Percentiles rank a stretch among this genome's conserved stretches.
phyloP scores from a whole-genome alignment of 1,140 invertebrate species.

The Pogonognathellus flavescens region DNA sequence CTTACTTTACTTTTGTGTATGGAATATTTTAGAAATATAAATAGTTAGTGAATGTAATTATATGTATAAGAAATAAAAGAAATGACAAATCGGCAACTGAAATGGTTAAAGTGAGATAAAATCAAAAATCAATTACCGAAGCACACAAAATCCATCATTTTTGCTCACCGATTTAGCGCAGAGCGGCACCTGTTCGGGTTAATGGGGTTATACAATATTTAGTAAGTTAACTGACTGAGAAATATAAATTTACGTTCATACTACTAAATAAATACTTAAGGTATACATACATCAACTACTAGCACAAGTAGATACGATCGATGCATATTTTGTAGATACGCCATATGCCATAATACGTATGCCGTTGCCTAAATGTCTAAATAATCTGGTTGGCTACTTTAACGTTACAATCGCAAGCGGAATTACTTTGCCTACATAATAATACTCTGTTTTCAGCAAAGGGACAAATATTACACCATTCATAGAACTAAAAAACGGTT shows the following conservation, averaged over 20 bases:
- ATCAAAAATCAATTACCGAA: slow-evolving; percentile 80
- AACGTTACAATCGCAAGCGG: no score
- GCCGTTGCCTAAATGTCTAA: no score
- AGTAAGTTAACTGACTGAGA: slow-evolving; percentile 30
- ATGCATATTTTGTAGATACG: no score
- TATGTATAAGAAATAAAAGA: background rate
- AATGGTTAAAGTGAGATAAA: slow-evolving; percentile 64
- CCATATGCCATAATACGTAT: no score
- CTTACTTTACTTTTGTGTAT: background rate
- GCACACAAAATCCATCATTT: slow-evolving; percentile 87
- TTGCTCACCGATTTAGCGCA: slow-evolving; percentile 91
- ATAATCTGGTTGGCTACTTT: no score
- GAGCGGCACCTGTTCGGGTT: slow-evolving; percentile 84
- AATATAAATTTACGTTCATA: background rate
- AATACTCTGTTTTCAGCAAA: no score
- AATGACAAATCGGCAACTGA: slow-evolving; percentile 57
- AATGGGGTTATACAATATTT: slow-evolving; percentile 61
- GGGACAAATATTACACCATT: no score
- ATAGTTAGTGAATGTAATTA: background rate
- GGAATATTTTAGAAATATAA: background rate
- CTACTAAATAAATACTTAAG: no score
- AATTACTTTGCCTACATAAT: no score
- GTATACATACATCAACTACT: no score
- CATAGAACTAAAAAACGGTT: no score
- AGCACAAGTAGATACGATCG: no score